phyloP scores from a whole-genome alignment of 2,888 invertebrate genomes.

The Nephrotoma flavescens region DNA sequence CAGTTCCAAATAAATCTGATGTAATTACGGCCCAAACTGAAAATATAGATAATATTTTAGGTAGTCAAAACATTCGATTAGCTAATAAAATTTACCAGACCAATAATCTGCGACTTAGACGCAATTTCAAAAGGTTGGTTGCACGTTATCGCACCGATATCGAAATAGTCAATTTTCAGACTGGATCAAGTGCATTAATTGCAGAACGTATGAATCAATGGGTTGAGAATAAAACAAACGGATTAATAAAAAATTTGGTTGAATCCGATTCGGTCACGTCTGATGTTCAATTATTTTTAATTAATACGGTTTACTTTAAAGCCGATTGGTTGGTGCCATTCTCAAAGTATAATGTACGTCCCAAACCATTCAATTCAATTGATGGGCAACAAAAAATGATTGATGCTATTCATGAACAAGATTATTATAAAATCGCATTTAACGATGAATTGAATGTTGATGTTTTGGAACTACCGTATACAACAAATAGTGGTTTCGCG shows the following conservation, averaged over 20 bases:
- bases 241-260: neutral
- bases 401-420: neutral
- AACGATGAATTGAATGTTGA: neutral
- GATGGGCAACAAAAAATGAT: neutral
- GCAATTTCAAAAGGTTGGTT: neutral
- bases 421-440: neutral
- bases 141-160: neutral
- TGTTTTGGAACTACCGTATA: neutral
- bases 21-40: neutral
- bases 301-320: constrained; percentile 2
- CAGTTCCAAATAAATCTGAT: neutral
- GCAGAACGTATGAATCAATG: neutral
- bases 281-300: neutral
- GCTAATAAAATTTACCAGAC: neutral
- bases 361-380: neutral
- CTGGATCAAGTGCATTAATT: neutral
- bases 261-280: neutral
- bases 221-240: neutral
- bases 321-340: neutral
- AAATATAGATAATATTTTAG: neutral
- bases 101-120: neutral
- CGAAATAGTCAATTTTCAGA: neutral
- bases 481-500: neutral
- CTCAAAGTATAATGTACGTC: neutral
- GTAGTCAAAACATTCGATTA: neutral